phyloP scores from a whole-genome alignment of 2,113 vertebrate species.

The Rhadina sibilatrix region DNA sequence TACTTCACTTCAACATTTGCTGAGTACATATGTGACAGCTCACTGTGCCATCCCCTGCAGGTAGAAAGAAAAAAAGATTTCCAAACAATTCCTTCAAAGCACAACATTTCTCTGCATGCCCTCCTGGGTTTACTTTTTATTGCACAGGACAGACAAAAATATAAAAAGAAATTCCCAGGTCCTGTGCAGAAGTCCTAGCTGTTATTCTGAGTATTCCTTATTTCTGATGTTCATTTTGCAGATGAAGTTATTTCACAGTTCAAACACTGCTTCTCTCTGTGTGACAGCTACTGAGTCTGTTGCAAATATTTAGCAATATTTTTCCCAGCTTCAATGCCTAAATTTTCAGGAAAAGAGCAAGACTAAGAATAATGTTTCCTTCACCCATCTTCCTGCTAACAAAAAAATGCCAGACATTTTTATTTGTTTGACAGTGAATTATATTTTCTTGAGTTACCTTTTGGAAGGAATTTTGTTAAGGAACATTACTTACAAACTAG shows the following conservation, averaged over 20 bases:
- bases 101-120: neutral
- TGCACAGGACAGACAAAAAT: neutral
- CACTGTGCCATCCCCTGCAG: neutral
- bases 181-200: neutral
- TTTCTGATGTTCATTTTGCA: neutral
- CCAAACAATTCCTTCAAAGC: neutral
- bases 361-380: neutral
- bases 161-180: neutral
- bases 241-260: neutral
- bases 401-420: neutral
- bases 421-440: neutral
- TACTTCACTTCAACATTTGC: neutral
- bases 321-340: neutral
- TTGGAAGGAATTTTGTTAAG: neutral
- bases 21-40: neutral
- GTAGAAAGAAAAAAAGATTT: neutral
- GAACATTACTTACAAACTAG: neutral
- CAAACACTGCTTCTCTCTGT: neutral
- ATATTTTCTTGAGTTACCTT: constrained; percentile 16
- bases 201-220: neutral
- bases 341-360: constrained; percentile 3
- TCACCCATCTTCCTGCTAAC: fast-evolving
- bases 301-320: constrained; percentile 28
- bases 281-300: neutral
- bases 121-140: neutral